These are phyloP conservation scores for Lates japonicus DNA, from an alignment of 2,797 vertebrate genomes.

Conservation along the genomic window DNA sequence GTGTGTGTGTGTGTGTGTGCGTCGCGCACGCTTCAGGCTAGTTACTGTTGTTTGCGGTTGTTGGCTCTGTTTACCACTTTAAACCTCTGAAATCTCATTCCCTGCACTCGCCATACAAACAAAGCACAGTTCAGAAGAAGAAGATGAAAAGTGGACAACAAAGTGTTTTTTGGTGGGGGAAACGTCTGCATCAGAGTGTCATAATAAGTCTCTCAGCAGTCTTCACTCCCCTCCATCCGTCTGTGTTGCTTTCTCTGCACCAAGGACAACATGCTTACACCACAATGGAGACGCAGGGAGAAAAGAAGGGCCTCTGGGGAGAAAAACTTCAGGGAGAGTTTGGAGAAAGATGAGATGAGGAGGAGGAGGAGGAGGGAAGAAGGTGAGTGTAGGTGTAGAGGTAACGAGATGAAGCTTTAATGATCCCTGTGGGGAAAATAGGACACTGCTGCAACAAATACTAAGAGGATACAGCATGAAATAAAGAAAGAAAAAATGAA, in stretches of 20 bases:
- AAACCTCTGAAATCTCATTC: conserved; percentile 37
- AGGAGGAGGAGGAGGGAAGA: conserved; percentile 53
- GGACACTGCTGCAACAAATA: conserved; percentile 68
- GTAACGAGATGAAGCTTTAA: conserved; percentile 76
- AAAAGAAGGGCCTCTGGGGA: conserved; percentile 69
- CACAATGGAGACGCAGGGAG: conserved; percentile 57
- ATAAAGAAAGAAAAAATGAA: background rate
- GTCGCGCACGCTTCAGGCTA: background rate
- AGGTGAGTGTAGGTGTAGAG: conserved; percentile 74
- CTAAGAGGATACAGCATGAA: conserved; percentile 27
- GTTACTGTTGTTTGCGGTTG: conserved; percentile 10
- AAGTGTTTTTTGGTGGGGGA: conserved; percentile 7
- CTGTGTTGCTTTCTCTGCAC: conserved; percentile 62
- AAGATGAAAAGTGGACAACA: conserved; percentile 54
- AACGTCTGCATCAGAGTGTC: conserved; percentile 49
- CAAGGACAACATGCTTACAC: conserved; percentile 79
- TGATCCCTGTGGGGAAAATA: conserved; percentile 78
- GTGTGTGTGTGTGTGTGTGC: background rate
- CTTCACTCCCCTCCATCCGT: conserved; percentile 46
- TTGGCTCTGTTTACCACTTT: conserved; percentile 44
- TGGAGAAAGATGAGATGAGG: conserved; percentile 66
- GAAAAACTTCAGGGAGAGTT: conserved; percentile 73
- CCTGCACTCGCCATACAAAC: conserved; percentile 30
- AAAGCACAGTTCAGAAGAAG: conserved; percentile 41
- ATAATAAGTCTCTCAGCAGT: conserved; percentile 57